Percentiles rank a stretch among this genome's conserved stretches.
These are phyloP conservation scores for Nemotelus pantherinus DNA, from an alignment of 2,888 invertebrate genomes.

Conservation along the genomic window DNA sequence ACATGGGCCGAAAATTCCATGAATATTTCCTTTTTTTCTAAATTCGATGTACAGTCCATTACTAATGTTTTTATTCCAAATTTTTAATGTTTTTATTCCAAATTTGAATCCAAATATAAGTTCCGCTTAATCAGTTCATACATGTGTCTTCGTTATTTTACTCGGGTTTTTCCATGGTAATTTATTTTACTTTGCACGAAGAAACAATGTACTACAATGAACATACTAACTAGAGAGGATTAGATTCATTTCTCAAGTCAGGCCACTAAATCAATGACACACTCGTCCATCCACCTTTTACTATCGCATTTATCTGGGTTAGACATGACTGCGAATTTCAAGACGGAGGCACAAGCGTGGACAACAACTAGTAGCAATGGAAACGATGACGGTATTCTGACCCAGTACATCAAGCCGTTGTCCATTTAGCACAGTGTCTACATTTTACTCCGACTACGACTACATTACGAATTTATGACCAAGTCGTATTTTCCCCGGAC, in stretches of 20 bases:
- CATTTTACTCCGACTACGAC: neutral
- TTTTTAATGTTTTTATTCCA: no score
- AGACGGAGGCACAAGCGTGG: no score
- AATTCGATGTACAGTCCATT: no score
- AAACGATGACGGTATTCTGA: neutral
- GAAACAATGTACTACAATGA: neutral
- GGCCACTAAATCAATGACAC: slow-evolving; percentile 30
- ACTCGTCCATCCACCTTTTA: slow-evolving; percentile 19
- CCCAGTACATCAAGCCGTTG: neutral
- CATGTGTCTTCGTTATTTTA: no score
- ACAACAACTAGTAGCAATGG: neutral
- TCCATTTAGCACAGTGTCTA: neutral
- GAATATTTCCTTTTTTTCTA: no score
- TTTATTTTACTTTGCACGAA: slow-evolving; percentile 17
- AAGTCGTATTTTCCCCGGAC: neutral
- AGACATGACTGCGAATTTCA: slow-evolving; percentile 10
- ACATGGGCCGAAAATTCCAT: no score
- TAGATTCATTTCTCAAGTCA: slow-evolving; percentile 11
- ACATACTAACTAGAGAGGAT: slow-evolving; percentile 13
- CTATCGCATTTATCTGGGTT: slow-evolving; percentile 1
- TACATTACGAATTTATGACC: slow-evolving; percentile 28
- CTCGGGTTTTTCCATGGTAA: no score
- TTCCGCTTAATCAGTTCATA: no score
- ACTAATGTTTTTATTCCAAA: no score
- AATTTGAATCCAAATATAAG: no score